Base-by-base conservation (phyloP, 2,797 vertebrate species). In the Sebastes baramenuke region DNA sequence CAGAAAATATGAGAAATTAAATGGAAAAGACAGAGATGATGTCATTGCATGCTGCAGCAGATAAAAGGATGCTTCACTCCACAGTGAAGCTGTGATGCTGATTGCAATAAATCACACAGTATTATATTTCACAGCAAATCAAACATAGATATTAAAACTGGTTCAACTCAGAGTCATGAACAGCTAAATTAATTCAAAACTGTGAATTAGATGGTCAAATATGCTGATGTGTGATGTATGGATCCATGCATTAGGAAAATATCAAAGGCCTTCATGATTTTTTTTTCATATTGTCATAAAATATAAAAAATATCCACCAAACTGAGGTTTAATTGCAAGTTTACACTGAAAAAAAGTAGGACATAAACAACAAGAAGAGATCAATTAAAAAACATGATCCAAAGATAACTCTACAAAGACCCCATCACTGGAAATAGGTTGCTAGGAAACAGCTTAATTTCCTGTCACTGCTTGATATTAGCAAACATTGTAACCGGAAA, bases 371-470 rank as follows among this genome's bases (percentile, higher is more conserved):
- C 14, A 18, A 11, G 27, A 61, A 20, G 16, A 20, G 4, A 20
- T 30, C 16, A 20, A 20, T 60, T 30, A 20, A 20, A 11, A 60
- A 30, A 25, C 38, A 66, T 67, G 25, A 67, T 62, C 22, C 10
- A 72, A 38, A 60, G 54, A 38, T 54, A 32, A 60, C 13, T 75
- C 27, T 64, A 16, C 42, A 49, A 46, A 61, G 38, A 70, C 30
- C 8, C 59, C n/a, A 6, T 61, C 10, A 27, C 1, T 58, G 13
- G 24, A 72, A 54, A 36, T 8, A 72, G 61, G 72, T 76, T 79
- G 75, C 77, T 79, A 72, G 52, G 77, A 46, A 79, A 75, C 77
- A 70, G 49, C 22, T 68, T 68, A 0, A 68, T 52, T 72, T 84
- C 55, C 46, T 76, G 36, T 52, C 13, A 59, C 30, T 61, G 54